These are phyloP conservation scores for Oscarella lobularis DNA, from an alignment of 37 sponge, comb jelly and placozoan species.

Conservation along the genomic window DNA sequence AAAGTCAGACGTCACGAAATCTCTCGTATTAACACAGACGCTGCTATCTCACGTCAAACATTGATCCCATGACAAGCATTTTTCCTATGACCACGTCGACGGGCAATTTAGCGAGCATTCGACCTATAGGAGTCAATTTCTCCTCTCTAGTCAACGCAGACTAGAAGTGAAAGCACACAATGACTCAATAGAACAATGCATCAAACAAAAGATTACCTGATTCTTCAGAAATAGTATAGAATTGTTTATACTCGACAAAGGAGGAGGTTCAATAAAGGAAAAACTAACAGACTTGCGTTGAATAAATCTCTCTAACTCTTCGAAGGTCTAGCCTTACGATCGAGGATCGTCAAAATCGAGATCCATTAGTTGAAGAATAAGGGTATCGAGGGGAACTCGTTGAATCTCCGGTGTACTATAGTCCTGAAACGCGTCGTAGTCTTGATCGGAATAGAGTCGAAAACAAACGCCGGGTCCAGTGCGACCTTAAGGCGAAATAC, in stretches of 20 bases:
- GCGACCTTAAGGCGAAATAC: slow-evolving; percentile 38
- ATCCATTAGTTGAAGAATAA: slow-evolving; percentile 58
- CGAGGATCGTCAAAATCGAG: slow-evolving; percentile 44
- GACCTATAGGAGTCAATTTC: slow-evolving; percentile 60
- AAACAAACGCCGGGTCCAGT: slow-evolving; percentile 96
- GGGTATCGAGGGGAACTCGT: slow-evolving; percentile 80
- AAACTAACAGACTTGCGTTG: slow-evolving; percentile 25
- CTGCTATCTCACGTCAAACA: slow-evolving; percentile 47
- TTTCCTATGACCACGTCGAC: slow-evolving; percentile 89
- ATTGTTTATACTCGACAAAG: slow-evolving; percentile 40
- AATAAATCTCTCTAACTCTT: background rate
- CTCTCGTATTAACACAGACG: background rate
- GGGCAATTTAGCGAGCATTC: slow-evolving; percentile 79
- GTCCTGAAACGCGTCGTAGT: slow-evolving; percentile 65
- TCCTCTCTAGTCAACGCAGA: slow-evolving; percentile 42
- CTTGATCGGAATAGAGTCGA: slow-evolving; percentile 76
- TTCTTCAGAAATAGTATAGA: slow-evolving; percentile 55
- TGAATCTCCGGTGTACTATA: slow-evolving; percentile 88
- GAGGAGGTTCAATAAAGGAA: slow-evolving; percentile 70
- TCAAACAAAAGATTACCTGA: slow-evolving; percentile 19
- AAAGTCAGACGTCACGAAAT: slow-evolving; percentile 7
- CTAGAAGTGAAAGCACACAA: slow-evolving; percentile 10
- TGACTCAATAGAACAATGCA: background rate
- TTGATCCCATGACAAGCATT: slow-evolving; percentile 78
- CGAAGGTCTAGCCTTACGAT: slow-evolving; percentile 23